phyloP scores from a whole-genome alignment of 2,113 vertebrate species.

The Upupa epops region DNA sequence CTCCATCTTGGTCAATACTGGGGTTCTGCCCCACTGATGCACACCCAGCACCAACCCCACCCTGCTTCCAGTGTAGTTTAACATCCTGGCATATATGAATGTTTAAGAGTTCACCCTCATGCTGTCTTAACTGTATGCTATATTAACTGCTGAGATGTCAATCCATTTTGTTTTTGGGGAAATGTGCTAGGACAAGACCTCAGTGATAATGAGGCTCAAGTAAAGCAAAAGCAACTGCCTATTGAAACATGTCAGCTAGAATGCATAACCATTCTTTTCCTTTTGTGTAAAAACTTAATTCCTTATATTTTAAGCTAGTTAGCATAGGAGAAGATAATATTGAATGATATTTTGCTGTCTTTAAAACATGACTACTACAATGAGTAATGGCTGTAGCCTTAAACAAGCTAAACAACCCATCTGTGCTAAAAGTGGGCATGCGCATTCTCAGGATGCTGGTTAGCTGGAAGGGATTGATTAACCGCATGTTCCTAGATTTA shows the following conservation, averaged over 20 bases:
- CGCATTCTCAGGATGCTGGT: background rate
- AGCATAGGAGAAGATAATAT: background rate
- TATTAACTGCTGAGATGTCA: background rate
- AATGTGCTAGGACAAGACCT: background rate
- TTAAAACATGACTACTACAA: background rate
- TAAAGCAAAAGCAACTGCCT: background rate
- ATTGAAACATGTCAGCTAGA: background rate
- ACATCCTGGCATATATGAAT: too few relatives aligned
- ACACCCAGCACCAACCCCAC: too few relatives aligned
- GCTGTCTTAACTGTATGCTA: background rate
- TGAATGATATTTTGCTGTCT: background rate
- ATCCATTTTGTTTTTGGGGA: background rate
- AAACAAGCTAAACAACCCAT: background rate
- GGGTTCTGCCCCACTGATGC: too few relatives aligned
- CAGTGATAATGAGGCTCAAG: background rate
- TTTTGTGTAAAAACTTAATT: background rate
- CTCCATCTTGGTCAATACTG: too few relatives aligned
- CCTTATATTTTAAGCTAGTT: background rate
- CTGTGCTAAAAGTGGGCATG: background rate
- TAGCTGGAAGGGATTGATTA: background rate
- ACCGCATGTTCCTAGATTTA: background rate
- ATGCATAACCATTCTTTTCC: background rate
- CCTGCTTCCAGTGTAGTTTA: too few relatives aligned
- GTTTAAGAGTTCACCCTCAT: background rate
- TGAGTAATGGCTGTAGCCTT: background rate